Percentiles rank a stretch among this genome's conserved stretches.
phyloP scores from a whole-genome alignment of 1,140 invertebrate species.

The Ooceraea biroi region DNA sequence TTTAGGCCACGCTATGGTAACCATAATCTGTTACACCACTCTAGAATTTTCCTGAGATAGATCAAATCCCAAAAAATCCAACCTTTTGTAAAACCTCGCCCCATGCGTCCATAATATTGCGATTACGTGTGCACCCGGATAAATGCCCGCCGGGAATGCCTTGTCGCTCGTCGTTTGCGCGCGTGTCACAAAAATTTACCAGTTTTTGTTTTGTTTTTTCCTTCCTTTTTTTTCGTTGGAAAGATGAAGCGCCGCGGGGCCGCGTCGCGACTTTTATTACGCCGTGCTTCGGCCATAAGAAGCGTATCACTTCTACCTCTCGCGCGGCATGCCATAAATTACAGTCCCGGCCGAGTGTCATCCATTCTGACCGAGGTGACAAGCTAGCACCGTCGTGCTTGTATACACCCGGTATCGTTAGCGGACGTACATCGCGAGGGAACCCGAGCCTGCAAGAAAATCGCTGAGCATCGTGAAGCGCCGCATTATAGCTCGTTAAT shows the following conservation, averaged over 20 bases:
- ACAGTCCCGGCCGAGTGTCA: slow-evolving; percentile 42
- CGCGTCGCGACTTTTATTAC: slow-evolving; percentile 49
- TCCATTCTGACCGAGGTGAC: slow-evolving; percentile 57
- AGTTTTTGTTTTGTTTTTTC: background rate
- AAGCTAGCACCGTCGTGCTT: slow-evolving; percentile 50
- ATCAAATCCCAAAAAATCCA: slow-evolving; percentile 4
- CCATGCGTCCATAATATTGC: slow-evolving; percentile 34
- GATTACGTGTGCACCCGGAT: slow-evolving; percentile 42
- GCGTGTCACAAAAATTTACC: slow-evolving; percentile 3
- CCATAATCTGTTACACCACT: background rate
- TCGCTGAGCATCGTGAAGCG: slow-evolving; percentile 34
- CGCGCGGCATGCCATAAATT: slow-evolving; percentile 45
- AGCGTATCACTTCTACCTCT: slow-evolving; percentile 43
- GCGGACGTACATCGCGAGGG: slow-evolving; percentile 21
- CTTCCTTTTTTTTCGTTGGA: background rate
- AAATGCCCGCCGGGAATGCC: slow-evolving; percentile 31
- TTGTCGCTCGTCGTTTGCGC: slow-evolving; percentile 5
- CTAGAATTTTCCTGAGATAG: background rate
- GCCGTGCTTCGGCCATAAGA: slow-evolving; percentile 36
- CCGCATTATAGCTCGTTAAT: background rate
- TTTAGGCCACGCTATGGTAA: no score
- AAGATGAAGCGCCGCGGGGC: slow-evolving; percentile 27
- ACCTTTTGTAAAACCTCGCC: background rate
- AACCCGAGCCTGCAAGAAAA: slow-evolving; percentile 33
- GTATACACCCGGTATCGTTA: slow-evolving; percentile 54